Evolutionary conservation across 1,140 invertebrate species (phyloP).

Genomic region (Phthorimaea operculella): DNA sequence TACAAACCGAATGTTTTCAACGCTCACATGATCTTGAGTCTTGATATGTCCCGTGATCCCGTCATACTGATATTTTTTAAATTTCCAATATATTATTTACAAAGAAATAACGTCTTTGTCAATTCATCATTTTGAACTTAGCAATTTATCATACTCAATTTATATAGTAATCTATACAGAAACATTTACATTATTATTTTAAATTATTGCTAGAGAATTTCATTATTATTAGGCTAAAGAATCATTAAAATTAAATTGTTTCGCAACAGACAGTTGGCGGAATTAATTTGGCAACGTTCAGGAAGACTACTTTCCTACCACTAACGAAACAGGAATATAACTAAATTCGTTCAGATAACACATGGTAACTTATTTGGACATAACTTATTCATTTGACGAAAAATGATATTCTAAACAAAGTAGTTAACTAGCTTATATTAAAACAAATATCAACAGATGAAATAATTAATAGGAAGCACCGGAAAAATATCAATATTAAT

Average conservation of each 20-base stretch:
- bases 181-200: conserved; percentile 65
- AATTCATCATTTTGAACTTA: conserved; percentile 36
- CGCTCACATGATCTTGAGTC: conserved; percentile 19
- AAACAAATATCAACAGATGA: conserved; percentile 62
- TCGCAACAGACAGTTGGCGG: conserved; percentile 60
- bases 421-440: conserved; percentile 53
- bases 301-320: conserved; percentile 65
- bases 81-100: conserved; percentile 34
- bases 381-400: conserved; percentile 44
- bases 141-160: conserved; percentile 47
- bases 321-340: conserved; percentile 66
- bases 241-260: conserved; percentile 55
- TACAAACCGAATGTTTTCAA: conserved; percentile 31
- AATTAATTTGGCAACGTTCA: conserved; percentile 64
- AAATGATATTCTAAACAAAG: conserved; percentile 43
- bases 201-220: conserved; percentile 67
- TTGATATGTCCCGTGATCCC: conserved; percentile 29
- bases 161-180: conserved; percentile 65
- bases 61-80: conserved; percentile 22
- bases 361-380: conserved; percentile 62
- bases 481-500: conserved; percentile 43
- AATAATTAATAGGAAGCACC: conserved; percentile 62
- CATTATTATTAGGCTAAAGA: conserved; percentile 57
- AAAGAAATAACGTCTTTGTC: conserved; percentile 31
- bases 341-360: conserved; percentile 65